Base-by-base conservation (phyloP, 64 coral and sea anemone genomes). In the Montipora sp. region DNA sequence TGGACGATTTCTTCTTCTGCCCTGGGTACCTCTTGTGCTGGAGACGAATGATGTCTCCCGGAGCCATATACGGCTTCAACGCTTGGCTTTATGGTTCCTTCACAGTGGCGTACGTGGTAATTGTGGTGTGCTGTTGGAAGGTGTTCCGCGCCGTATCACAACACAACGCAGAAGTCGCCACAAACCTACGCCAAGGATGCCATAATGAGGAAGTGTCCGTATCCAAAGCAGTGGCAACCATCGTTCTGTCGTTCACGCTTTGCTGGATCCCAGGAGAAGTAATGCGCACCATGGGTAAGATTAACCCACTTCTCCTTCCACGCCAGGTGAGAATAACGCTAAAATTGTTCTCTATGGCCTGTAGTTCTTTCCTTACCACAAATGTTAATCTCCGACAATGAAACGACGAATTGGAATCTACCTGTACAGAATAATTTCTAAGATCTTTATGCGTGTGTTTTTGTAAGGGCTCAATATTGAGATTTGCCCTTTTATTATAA, bases 71-170 rank as follows among this genome's bases (percentile, higher is more conserved):
- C 44, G 10, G 15, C 15, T 85, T 85, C 63, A 85, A 85, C 63
- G 46, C 82, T 14, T 85, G 82, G 82, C 65, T 85, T 16, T 85
- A 85, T 71, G 82, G 82, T 14, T 85, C 82, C 82, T 85, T 85
- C 65, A 47, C 49, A 13, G 43, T 85, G 16, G 68, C 82, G 9
- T 85, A 85, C n/a, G 61, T 19, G 7, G 63, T 85, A 27, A 85
- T 85, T 3, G 63, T 85, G 61, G 18, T 85, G 43, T 85, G 82
- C 8, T 85, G 71, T 63, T 70, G 82, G 82, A 85, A 85, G 19
- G 63, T 85, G 6, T 85, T 71, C n/a, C 82, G 82, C 61, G 82
- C 82, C 2, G 82, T 85, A 16, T 61, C 66, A 18, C 16, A 71
- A 45, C 82, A 85, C 63, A 71, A 48, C n/a, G 82, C 61, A 5